Evolutionary conservation across 2,888 invertebrate species (phyloP), one percentile per base, ranked within the genome.

Genomic region (Thymelicus sylvestris): DNA sequence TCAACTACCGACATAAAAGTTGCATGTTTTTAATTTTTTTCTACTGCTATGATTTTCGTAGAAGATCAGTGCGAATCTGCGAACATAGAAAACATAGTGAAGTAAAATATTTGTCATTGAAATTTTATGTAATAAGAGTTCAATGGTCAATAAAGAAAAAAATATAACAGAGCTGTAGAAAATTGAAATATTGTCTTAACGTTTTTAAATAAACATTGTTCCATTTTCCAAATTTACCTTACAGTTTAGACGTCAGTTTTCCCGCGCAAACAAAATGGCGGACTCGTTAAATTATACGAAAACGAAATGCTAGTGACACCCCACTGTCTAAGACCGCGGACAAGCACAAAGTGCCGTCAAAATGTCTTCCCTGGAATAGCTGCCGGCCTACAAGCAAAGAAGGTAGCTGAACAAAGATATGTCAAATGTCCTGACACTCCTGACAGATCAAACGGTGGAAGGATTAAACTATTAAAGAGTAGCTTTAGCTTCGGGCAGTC

Each of bases 401-500:
- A 63, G 50, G 48, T 24, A 50, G 12, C 6, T 12, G 8, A 12
- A 65, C 65, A 65, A 65, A 65, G 65, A 65, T 55, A 19, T 65
- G 65, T 65, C 65, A 55, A 55, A 44, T 55, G 41, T 65, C 55
- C 55, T 55, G 47, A 59, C 59, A 59, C 47, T 65, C 55, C 24
- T 55, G 47, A 59, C 59, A 59, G 57, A 67, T 67, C 60, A 38
- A 71, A 73, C 39, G 59, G 48, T 19, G 31, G 31, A 65, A 57
- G 15, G 65, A 72, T 48, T 62, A n/a, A n/a, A n/a, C n/a, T n/a
- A n/a, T n/a, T n/a, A 63, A 67, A 67, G 67, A 68, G 62, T 47
- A 31, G 31, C 31, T 31, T 31, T 39, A 62, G 62, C 62, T 47
- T 62, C 62, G 47, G 62, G 62, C 62, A 38, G 31, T 62, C 50